phyloP scores from a whole-genome alignment of 1,140 invertebrate genomes.

The Oscheius sp. region DNA sequence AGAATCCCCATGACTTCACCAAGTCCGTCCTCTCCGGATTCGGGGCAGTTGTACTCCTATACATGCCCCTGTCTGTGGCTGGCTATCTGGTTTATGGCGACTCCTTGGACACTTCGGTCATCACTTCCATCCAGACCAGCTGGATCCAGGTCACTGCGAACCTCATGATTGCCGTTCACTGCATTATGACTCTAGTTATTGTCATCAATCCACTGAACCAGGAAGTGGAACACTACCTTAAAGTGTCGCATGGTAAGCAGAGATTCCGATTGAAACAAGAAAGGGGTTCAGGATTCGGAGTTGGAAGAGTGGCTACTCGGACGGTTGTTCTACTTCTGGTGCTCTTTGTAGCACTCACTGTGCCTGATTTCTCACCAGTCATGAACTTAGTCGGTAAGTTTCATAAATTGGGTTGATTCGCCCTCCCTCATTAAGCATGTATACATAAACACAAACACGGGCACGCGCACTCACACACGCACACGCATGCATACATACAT shows the following conservation, averaged over 20 bases:
- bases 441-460: too few species aligned
- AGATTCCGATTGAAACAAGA: not conserved
- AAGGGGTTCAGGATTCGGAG: constrained; percentile 26
- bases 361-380: constrained; percentile 40
- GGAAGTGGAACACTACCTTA: constrained; percentile 39
- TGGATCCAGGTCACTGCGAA: constrained; percentile 35
- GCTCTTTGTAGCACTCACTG: constrained; percentile 35
- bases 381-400: constrained; percentile 40
- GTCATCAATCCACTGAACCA: constrained; percentile 44
- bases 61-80: constrained; percentile 40
- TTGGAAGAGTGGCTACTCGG: constrained; percentile 25
- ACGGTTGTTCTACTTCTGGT: constrained; percentile 34
- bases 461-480: too few species aligned
- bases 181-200: constrained; percentile 41
- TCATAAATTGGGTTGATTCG: too few species aligned
- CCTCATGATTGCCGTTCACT: constrained; percentile 41
- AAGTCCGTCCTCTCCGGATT: constrained; percentile 37
- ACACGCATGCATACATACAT: too few species aligned
- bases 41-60: constrained; percentile 35
- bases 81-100: constrained; percentile 39
- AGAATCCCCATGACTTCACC: constrained; percentile 57
- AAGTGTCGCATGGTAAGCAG: constrained; percentile 31
- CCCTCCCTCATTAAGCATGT: too few species aligned
- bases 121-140: constrained; percentile 40
- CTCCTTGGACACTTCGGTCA: constrained; percentile 38